Evolutionary conservation across 1,140 invertebrate species (phyloP).

Genomic region (Schlechtendalia chinensis): DNA sequence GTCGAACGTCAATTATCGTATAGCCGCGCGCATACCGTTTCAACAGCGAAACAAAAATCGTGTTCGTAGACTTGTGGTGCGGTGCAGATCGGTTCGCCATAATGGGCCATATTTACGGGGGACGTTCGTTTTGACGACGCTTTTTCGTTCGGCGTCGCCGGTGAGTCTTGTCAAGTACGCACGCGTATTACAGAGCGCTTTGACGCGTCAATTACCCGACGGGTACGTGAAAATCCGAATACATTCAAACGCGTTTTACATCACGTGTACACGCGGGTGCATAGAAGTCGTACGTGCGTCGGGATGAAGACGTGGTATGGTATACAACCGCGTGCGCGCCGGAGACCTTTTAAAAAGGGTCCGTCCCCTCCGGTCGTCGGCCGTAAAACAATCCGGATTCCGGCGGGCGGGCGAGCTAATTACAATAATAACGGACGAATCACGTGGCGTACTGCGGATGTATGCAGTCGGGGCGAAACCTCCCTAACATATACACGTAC

Average conservation of each 20-base stretch:
- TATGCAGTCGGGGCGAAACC: neutral
- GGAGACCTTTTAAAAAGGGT: slow-evolving; percentile 29
- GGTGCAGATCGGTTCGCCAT: too few species aligned
- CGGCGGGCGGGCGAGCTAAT: slow-evolving; percentile 25
- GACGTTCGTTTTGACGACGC: too few species aligned
- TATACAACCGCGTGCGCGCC: neutral
- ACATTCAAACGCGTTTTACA: neutral
- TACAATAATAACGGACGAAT: slow-evolving; percentile 45
- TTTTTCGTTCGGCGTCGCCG: too few species aligned
- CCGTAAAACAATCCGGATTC: slow-evolving; percentile 34
- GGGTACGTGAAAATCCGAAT: too few species aligned
- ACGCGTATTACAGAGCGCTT: too few species aligned
- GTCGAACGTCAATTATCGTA: neutral
- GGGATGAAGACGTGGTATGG: neutral
- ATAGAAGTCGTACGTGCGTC: neutral
- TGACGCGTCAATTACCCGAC: too few species aligned
- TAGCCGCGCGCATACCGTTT: too few species aligned
- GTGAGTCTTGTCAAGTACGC: too few species aligned
- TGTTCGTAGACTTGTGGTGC: neutral
- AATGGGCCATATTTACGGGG: too few species aligned
- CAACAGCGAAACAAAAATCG: neutral
- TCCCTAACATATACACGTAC: too few species aligned
- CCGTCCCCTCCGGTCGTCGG: slow-evolving; percentile 10
- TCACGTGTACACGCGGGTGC: neutral
- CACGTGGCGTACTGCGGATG: neutral